phyloP scores from a whole-genome alignment of 1,140 invertebrate genomes.

The Drosophila elegans region DNA sequence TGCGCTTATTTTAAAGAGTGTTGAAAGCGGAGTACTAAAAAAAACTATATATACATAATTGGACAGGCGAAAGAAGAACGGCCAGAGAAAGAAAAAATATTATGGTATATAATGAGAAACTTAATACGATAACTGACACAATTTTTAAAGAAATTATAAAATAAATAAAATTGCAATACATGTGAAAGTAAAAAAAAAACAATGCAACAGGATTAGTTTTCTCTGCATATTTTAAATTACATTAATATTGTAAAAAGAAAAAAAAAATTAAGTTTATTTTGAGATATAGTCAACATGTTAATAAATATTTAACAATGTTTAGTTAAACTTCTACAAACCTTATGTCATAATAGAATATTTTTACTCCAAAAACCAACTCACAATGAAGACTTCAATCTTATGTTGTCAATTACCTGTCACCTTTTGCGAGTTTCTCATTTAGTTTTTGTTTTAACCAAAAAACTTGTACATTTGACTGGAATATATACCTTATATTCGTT shows the following conservation, averaged over 20 bases:
- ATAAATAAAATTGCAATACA: not conserved
- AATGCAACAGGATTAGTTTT: not conserved
- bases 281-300: too few relatives aligned
- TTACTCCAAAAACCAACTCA: not conserved
- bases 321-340: too few relatives aligned
- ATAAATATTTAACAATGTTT: not conserved
- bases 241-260: too few relatives aligned
- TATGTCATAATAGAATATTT: not conserved
- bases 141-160: not conserved
- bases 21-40: constrained; percentile 62
- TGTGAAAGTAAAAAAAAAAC: too few relatives aligned
- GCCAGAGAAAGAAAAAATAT: not conserved
- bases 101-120: constrained; percentile 23
- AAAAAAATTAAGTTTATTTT: too few relatives aligned
- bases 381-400: constrained; percentile 10
- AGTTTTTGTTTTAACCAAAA: constrained; percentile 22
- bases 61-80: not conserved
- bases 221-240: too few relatives aligned
- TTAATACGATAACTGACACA: constrained; percentile 3
- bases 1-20: constrained; percentile 77
- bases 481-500: constrained; percentile 24
- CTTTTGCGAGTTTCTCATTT: constrained; percentile 10
- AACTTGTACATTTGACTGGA: constrained; percentile 22
- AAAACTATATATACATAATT: constrained; percentile 19
- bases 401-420: constrained; percentile 40